Base-by-base conservation (phyloP, 2,797 vertebrate species). In the Alouatta caraya region DNA sequence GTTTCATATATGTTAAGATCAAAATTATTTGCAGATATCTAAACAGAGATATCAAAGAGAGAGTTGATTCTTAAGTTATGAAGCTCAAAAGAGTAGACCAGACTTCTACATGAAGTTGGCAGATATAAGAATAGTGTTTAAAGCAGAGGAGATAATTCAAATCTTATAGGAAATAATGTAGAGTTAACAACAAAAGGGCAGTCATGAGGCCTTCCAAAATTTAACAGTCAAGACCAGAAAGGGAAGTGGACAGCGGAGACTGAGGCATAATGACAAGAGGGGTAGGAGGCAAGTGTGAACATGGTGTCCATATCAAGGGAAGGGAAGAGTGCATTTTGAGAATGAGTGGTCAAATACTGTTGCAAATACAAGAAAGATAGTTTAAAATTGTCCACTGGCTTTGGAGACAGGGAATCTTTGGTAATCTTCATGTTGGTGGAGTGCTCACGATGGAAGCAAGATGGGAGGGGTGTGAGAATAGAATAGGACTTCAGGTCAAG, bases 21-120 rank as follows among this genome's bases (percentile, higher is more conserved):
- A 67, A 67, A 96, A 76, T 86, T 90, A 93, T 82, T 87, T 93
- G 86, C 52, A 80, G 26, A 73, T 24, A 92, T 81, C 86, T 86
- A 72, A 90, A 70, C 11, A 87, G 37, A 52, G 37, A 52, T n/a
- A 33, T 44, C 67, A 87, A 48, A 42, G 3, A 30, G 1, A 48
- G 13, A 75, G 10, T 50, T 55, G 6, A 12, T 2, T 70, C 61
- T 59, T 87, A n/a, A 89, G 4, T 8, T 24, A 39, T 46, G 59
- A 95, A 39, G 17, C 46, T 80, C 44, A 73, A 12, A 33, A 85
- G 8, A 67, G 46, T 52, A 12, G 57, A 55, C 37, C 48, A 70
- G n/a, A 67, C 46, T 88, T 42, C 26, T 91, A 0, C 21, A 37
- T 67, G 61, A 94, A 95, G 84, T 75, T 50, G 22, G 52, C 30